Conservation (phyloP, 2,888 invertebrate species). For the Anarsia innoxiella region DNA sequence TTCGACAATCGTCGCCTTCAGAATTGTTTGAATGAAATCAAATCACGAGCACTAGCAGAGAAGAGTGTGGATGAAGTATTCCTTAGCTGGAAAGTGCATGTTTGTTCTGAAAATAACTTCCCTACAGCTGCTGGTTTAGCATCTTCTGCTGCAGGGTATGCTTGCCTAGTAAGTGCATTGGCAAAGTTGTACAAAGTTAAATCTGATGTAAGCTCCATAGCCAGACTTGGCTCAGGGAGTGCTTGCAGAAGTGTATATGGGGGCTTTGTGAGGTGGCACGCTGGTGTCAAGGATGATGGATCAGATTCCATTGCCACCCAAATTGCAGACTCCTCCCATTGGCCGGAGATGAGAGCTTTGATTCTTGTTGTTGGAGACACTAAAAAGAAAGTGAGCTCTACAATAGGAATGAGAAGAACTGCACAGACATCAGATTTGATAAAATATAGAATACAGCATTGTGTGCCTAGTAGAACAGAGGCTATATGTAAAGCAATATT, state of each 20-base stretch:
- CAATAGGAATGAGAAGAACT: constrained; percentile 90
- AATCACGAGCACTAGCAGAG: constrained; percentile 50
- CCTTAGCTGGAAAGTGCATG: constrained; percentile 82
- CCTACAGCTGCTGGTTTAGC: constrained; percentile 99
- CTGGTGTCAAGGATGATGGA: constrained; percentile 79
- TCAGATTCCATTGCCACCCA: constrained; percentile 85
- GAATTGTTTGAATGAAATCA: constrained; percentile 79
- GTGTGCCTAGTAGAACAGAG: constrained; percentile 82
- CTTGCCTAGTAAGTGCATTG: constrained; percentile 89
- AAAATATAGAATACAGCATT: constrained; percentile 79
- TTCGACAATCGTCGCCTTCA: constrained; percentile 82
- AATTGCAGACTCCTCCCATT: constrained; percentile 83
- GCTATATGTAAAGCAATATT: constrained; percentile 74
- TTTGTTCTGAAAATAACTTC: constrained; percentile 96
- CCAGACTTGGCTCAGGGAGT: constrained; percentile 94
- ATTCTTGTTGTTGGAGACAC: constrained; percentile 91
- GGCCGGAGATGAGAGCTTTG: constrained; percentile 93
- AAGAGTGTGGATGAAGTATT: constrained; percentile 53
- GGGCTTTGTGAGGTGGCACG: constrained; percentile 96
- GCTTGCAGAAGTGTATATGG: constrained; percentile 96
- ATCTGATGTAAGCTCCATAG: constrained; percentile 84
- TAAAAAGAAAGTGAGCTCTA: constrained; percentile 90
- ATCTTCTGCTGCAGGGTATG: constrained; percentile 98
- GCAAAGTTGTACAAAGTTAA: constrained; percentile 84
- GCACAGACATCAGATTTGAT: constrained; percentile 89